Conservation (phyloP, 2,888 invertebrate species). For the Orthosia incerta region DNA sequence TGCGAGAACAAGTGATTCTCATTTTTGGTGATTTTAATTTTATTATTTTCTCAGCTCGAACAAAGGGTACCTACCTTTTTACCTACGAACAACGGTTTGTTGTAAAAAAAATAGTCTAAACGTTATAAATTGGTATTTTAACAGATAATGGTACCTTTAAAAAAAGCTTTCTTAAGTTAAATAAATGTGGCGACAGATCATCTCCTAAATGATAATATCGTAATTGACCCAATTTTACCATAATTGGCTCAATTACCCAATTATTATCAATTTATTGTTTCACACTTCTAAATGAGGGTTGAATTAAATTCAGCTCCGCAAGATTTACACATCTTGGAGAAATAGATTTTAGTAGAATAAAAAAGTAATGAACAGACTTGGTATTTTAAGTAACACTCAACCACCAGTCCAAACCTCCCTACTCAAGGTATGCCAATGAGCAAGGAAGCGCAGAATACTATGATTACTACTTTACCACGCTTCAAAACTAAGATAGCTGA, state of each 20-base stretch:
- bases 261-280: slow-evolving; percentile 9
- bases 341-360: background rate
- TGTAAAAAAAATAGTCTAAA: background rate
- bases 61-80: background rate
- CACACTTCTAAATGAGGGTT: background rate
- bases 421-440: background rate
- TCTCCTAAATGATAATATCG: background rate
- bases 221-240: slow-evolving; percentile 16
- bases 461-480: background rate
- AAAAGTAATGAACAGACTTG: background rate
- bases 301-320: background rate
- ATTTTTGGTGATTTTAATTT: no score
- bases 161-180: background rate
- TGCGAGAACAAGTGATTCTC: no score
- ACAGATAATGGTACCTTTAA: background rate
- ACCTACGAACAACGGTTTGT: background rate
- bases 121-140: background rate
- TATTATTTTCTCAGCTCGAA: background rate
- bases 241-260: slow-evolving; percentile 7
- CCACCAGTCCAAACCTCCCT: background rate
- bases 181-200: background rate
- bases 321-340: background rate
- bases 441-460: background rate
- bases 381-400: background rate
- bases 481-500: no score